Percentiles rank a stretch among this genome's conserved stretches.
Evolutionary conservation across 2,888 invertebrate genomes (phyloP).

Genomic region (Plusia festucae): DNA sequence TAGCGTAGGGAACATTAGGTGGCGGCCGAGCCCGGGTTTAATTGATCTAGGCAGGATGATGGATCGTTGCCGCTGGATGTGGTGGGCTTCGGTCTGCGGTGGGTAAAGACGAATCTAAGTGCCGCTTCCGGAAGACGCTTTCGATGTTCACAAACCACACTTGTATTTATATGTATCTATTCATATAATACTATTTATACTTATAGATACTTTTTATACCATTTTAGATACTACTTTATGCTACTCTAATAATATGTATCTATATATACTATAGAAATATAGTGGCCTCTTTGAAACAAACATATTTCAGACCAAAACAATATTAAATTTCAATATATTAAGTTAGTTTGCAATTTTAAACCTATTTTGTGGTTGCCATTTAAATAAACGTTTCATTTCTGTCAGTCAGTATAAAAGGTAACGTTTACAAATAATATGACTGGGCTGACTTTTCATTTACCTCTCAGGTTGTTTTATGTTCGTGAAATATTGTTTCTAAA

Average conservation of each 20-base stretch:
- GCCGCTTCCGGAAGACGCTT: slow-evolving; percentile 64
- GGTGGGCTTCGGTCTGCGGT: slow-evolving; percentile 63
- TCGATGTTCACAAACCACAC: slow-evolving; percentile 48
- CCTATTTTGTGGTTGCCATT: neutral
- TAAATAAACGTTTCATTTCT: slow-evolving; percentile 3
- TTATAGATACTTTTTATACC: too few species aligned
- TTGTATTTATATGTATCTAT: slow-evolving; percentile 3
- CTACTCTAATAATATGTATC: too few species aligned
- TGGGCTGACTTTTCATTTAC: slow-evolving; percentile 16
- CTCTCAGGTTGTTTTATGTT: slow-evolving; percentile 28
- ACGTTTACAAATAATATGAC: slow-evolving; percentile 5
- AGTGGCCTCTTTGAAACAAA: neutral
- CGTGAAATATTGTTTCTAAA: slow-evolving; percentile 48
- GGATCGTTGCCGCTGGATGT: slow-evolving; percentile 68
- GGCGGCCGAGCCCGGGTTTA: slow-evolving; percentile 68
- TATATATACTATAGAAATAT: too few species aligned
- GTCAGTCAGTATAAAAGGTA: slow-evolving; percentile 8
- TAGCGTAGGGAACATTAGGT: slow-evolving; percentile 63
- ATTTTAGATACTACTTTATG: too few species aligned
- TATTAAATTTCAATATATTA: neutral
- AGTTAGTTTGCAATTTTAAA: neutral
- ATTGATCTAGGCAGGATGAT: slow-evolving; percentile 79
- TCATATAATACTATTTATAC: too few species aligned
- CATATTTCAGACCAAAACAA: neutral
- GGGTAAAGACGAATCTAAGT: slow-evolving; percentile 72